Base-by-base conservation (phyloP, 2,797 vertebrate species). In the Phataginus tetradactyla region DNA sequence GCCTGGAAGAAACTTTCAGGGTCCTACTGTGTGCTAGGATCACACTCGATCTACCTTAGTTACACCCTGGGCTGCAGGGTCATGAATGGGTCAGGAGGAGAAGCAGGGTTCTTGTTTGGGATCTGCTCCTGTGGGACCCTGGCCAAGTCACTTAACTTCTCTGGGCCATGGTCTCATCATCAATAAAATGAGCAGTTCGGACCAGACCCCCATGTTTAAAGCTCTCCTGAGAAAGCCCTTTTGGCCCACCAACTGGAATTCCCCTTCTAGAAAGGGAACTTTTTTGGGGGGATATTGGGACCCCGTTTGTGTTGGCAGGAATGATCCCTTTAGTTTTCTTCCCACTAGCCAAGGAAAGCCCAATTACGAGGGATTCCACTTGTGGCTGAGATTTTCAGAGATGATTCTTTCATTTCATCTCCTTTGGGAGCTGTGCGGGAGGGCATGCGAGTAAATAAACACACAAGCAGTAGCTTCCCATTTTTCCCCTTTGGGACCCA, bases 381-480 rank as follows among this genome's bases (percentile, higher is more conserved):
- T 13, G 34, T 37, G 37, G 20, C 71, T 81, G 23, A 4, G 53
- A 27, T 69, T 93, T 75, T 75, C 66, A 20, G 23, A 61, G 42
- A 7, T 45, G 17, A 45, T 42, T 15, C 11, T 57, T 34, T 27
- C 0, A 29, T 34, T 92, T 45, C 68, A 34, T 59, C 71, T 77
- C 39, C 42, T 92, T 32, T 78, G 63, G 75, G 53, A 71, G 77
- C 78, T n/a, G 20, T 42, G 9, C 3, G 29, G 74, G 32, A 77
- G 37, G 25, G 34, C 32, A 0, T 7, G 18, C 14, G 55, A 25
- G 45, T 15, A 34, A 75, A 34, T 13, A 12, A 27, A 51, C 59
- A 17, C 32, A 23, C 39, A 83, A 92, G 2, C 2, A 75, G 90
- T 25, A 2, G 77, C 97, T 93, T 96, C 92, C 68, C 77, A 71